Percentiles rank a stretch among this genome's conserved stretches.
Conservation (phyloP, 2,797 vertebrate species). For the Ara ararauna region DNA sequence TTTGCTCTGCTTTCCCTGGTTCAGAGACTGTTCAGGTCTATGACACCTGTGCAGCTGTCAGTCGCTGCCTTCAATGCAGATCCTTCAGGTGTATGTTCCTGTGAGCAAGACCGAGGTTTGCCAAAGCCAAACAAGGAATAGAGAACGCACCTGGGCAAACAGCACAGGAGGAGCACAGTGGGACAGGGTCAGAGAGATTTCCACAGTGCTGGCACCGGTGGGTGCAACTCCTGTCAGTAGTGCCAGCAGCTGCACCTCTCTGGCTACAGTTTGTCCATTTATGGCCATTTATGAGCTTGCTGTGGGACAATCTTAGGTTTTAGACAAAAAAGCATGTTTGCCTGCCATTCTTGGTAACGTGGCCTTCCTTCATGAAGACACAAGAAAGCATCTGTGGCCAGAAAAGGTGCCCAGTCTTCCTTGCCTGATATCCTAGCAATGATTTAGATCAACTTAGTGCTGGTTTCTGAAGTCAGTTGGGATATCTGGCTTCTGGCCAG, state of each 20-base stretch:
- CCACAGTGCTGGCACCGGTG: not conserved
- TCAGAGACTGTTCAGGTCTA: not conserved
- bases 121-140: not conserved
- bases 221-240: not conserved
- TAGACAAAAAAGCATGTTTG: not conserved
- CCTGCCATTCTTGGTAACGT: not conserved
- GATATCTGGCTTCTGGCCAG: not conserved
- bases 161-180: not conserved
- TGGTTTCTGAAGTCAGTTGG: not conserved
- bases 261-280: not conserved
- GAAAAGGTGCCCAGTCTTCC: not conserved
- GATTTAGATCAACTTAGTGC: not conserved
- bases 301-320: not conserved
- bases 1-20: not conserved
- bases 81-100: not conserved
- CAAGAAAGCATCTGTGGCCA: not conserved
- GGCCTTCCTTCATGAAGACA: not conserved
- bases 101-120: constrained; percentile 4
- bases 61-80: not conserved
- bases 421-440: not conserved
- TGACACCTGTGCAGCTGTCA: not conserved
- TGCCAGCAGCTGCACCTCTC: not conserved
- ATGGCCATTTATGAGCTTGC: not conserved
- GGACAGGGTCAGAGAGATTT: constrained; percentile 58
- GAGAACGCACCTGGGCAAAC: constrained; percentile 61